phyloP scores from a whole-genome alignment of 2,113 vertebrate species.

The Sylvietta virens region DNA sequence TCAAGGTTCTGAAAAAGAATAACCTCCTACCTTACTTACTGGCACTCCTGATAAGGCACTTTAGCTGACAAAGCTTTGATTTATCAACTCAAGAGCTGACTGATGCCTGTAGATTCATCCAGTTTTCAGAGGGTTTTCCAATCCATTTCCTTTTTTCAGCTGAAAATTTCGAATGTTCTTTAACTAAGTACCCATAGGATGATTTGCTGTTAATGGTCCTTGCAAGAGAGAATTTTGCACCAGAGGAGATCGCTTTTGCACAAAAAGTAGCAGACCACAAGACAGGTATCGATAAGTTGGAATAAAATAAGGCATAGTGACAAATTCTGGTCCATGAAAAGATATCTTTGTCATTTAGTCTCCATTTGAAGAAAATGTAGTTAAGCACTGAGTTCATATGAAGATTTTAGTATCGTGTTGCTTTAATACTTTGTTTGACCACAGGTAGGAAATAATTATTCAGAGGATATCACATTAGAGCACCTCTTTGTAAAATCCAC shows the following conservation, averaged over 20 bases:
- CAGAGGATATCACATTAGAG: background rate
- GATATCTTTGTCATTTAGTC: background rate
- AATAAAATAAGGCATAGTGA: background rate
- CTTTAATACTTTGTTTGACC: background rate
- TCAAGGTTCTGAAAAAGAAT: background rate
- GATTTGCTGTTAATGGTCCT: background rate
- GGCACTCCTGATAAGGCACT: background rate
- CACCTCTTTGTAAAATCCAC: background rate
- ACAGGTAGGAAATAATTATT: background rate
- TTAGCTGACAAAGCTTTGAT: conserved; percentile 36
- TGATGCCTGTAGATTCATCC: background rate
- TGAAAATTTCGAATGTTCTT: background rate
- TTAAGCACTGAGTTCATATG: background rate
- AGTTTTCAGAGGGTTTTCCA: background rate
- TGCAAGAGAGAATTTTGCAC: background rate
- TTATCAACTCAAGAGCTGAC: background rate
- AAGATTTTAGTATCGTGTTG: background rate
- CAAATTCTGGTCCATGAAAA: background rate
- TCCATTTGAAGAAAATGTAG: background rate
- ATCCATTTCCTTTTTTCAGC: background rate
- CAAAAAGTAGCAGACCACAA: background rate
- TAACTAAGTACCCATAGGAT: background rate
- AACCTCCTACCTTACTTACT: background rate
- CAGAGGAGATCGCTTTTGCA: background rate
- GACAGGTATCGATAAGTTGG: background rate